These are phyloP conservation scores for Porites lutea DNA, from an alignment of 64 coral and sea anemone species.

Conservation along the genomic window DNA sequence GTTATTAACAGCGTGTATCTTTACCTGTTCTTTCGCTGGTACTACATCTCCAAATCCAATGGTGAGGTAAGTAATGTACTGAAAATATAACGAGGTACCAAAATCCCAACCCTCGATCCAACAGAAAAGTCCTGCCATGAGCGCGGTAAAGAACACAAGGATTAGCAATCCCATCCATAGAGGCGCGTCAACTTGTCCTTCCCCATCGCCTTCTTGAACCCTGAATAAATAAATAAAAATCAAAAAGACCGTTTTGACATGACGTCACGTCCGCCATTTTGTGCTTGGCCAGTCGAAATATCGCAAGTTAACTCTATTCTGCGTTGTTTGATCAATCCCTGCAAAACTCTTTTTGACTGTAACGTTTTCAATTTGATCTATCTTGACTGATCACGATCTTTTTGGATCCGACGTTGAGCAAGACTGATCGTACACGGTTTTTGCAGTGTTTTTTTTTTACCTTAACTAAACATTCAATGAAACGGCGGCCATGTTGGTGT, in stretches of 20 bases:
- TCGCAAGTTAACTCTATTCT: no score
- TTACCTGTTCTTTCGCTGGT: constrained; percentile 59
- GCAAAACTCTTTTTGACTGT: no score
- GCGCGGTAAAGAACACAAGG: constrained; percentile 55
- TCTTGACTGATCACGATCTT: no score
- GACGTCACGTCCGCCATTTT: no score
- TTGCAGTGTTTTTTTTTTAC: no score
- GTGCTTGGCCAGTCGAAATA: no score
- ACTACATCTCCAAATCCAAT: constrained; percentile 98
- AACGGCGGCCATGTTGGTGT: no score
- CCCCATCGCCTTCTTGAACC: constrained; percentile 40
- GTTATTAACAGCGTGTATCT: not conserved
- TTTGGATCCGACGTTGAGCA: no score
- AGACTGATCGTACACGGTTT: no score
- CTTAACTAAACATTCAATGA: no score
- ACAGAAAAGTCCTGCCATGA: constrained; percentile 63
- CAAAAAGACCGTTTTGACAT: not conserved
- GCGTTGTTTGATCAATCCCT: no score
- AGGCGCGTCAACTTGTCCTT: constrained; percentile 78
- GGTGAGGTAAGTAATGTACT: constrained; percentile 78
- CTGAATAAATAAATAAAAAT: not conserved
- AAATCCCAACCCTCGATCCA: constrained; percentile 93
- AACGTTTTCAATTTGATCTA: no score
- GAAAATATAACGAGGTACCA: constrained; percentile 87
- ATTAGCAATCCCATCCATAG: constrained; percentile 86